Evolutionary conservation across 2,113 vertebrate genomes (phyloP).

Genomic region (Odocoileus virginianus): DNA sequence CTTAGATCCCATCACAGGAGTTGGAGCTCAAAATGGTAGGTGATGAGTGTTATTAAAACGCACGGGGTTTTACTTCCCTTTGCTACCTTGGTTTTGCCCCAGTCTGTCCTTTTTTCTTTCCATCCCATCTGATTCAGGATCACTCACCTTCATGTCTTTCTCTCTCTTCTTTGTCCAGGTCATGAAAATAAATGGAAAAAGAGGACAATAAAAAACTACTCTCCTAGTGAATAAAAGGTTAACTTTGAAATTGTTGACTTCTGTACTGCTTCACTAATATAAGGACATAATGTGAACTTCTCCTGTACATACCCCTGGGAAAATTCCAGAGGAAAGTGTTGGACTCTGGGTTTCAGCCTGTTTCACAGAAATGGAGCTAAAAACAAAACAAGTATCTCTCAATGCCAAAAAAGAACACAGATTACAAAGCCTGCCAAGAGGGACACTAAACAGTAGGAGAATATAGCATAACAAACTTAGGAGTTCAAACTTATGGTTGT

Average conservation of each 20-base stretch:
- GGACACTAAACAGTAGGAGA: not conserved
- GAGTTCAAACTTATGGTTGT: not conserved
- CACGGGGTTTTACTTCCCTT: not conserved
- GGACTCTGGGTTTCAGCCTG: not conserved
- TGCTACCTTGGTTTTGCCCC: not conserved
- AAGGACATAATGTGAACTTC: not conserved
- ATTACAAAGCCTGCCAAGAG: not conserved
- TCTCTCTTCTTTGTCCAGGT: not conserved
- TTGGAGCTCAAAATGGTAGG: not conserved
- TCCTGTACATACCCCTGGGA: not conserved
- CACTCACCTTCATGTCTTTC: not conserved
- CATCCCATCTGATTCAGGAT: not conserved
- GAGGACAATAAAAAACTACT: not conserved
- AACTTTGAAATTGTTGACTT: not conserved
- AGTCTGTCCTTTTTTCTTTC: not conserved
- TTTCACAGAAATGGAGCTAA: conserved; percentile 31
- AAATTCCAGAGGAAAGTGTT: not conserved
- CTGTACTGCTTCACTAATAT: not conserved
- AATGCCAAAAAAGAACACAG: not conserved
- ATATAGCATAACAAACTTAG: not conserved
- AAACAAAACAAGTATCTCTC: conserved; percentile 18
- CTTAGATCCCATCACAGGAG: not conserved
- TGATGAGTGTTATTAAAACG: not conserved
- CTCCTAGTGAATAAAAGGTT: not conserved
- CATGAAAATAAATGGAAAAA: not conserved